Evolutionary conservation across 2,797 vertebrate genomes (phyloP).

Genomic region (Cheirogaleus major): DNA sequence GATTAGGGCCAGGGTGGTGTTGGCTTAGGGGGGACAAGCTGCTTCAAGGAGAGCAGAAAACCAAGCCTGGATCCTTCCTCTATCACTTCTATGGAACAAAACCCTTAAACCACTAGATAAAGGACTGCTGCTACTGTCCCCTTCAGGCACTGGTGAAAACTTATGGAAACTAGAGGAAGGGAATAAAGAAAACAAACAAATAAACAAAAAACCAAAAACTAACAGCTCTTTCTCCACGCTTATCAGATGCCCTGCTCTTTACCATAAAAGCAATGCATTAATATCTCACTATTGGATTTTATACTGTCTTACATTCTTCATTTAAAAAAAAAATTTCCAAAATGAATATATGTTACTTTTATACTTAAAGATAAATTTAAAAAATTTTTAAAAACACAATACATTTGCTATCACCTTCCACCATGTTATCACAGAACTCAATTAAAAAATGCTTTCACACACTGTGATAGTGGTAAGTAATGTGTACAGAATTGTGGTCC

Average conservation of each 20-base stretch:
- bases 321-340: background rate
- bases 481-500: background rate
- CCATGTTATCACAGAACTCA: background rate
- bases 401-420: background rate
- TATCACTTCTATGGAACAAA: background rate
- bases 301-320: conserved; percentile 23
- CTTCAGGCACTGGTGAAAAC: background rate
- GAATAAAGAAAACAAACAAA: background rate
- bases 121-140: background rate
- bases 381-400: background rate
- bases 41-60: background rate
- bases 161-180: background rate
- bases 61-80: background rate
- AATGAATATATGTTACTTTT: conserved; percentile 1
- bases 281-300: background rate
- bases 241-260: background rate
- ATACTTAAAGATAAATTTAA: background rate
- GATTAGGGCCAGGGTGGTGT: background rate
- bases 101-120: background rate
- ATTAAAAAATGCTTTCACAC: background rate
- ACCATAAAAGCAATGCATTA: background rate
- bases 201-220: background rate
- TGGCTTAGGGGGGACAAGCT: background rate
- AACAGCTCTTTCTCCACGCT: background rate
- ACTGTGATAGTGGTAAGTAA: background rate